Conservation (phyloP, 2,113 vertebrate species). For the Gymnocephalus cernua region DNA sequence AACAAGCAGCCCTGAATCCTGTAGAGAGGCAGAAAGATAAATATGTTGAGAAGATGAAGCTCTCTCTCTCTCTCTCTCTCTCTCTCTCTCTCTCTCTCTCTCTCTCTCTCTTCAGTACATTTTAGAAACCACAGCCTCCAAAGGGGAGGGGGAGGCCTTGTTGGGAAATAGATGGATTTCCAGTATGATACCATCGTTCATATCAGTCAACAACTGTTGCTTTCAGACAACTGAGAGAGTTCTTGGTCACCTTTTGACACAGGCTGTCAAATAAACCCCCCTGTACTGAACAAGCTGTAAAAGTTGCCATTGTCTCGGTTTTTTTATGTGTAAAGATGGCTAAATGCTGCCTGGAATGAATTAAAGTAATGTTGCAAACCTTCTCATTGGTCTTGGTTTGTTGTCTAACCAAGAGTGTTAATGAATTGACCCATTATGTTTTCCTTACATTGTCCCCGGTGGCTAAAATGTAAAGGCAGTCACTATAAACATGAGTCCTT, state of each 20-base stretch:
- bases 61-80: too few relatives aligned
- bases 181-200: conserved; percentile 56
- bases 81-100: conserved; percentile 1
- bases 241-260: conserved; percentile 1
- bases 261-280: neutral
- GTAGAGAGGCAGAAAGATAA: conserved; percentile 8
- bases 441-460: neutral
- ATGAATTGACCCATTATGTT: conserved; percentile 6
- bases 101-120: neutral
- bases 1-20: conserved; percentile 20
- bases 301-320: neutral
- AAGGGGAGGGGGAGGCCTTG: neutral
- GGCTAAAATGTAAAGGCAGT: conserved; percentile 2
- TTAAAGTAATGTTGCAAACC: neutral
- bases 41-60: conserved; percentile 8
- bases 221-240: neutral
- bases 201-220: conserved; percentile 30
- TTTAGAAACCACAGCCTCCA: conserved; percentile 6
- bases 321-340: neutral
- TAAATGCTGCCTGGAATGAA: neutral
- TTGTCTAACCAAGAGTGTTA: conserved; percentile 8
- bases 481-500: neutral
- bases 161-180: conserved; percentile 54
- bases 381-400: conserved; percentile 2
- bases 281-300: too few relatives aligned